These are phyloP conservation scores for Myzus persicae DNA, from an alignment of 1,140 invertebrate genomes.

Conservation along the genomic window DNA sequence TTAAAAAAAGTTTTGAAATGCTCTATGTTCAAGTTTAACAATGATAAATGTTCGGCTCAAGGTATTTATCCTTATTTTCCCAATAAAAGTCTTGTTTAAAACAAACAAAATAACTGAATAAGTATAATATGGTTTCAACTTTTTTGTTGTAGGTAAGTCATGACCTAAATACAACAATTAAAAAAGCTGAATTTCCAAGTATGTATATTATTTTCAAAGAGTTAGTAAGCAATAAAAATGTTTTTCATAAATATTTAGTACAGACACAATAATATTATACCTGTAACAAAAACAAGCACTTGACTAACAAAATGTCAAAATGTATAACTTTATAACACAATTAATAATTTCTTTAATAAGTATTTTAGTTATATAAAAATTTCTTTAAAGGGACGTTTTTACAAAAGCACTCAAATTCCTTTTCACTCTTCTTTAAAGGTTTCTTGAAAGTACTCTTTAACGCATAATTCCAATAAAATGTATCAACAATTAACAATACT, in stretches of 20 bases:
- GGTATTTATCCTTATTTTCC: background rate
- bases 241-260: background rate
- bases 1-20: background rate
- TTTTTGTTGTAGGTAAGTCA: background rate
- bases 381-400: background rate
- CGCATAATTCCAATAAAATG: background rate
- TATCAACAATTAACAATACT: no score
- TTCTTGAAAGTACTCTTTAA: slow-evolving; percentile 4
- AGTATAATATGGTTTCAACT: background rate
- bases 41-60: background rate
- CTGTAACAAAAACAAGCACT: background rate
- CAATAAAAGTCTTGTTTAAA: background rate
- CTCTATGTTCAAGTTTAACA: background rate
- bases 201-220: slow-evolving; percentile 12
- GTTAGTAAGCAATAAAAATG: background rate
- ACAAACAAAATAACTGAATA: background rate
- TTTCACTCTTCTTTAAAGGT: background rate
- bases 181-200: background rate
- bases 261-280: background rate
- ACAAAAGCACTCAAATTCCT: background rate
- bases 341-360: background rate
- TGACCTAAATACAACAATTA: background rate
- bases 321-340: background rate
- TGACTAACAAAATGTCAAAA: background rate
- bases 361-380: background rate